phyloP scores from a whole-genome alignment of 2,797 vertebrate genomes.

The Phalanger gymnotis region DNA sequence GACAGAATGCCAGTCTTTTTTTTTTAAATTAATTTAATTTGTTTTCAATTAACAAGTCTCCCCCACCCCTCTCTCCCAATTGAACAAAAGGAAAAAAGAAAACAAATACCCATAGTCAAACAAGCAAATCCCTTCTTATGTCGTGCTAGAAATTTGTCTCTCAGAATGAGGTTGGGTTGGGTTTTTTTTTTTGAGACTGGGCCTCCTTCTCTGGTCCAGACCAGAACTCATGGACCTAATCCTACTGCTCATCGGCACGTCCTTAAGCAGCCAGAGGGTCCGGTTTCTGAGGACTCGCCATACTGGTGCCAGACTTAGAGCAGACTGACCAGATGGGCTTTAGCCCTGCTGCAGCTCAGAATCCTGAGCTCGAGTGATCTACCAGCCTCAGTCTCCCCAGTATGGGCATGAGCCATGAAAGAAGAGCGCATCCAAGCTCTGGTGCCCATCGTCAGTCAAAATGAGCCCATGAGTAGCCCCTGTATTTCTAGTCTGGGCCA shows the following conservation, averaged over 20 bases:
- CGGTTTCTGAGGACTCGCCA: neutral
- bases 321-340: neutral
- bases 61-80: neutral
- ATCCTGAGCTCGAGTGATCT: neutral
- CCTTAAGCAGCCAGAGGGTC: neutral
- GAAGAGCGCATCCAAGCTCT: neutral
- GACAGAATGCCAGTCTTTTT: neutral
- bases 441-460: neutral
- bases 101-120: neutral
- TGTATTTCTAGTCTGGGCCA: neutral
- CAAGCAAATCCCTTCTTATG: neutral
- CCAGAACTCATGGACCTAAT: neutral
- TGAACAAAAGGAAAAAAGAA: neutral
- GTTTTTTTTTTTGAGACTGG: neutral
- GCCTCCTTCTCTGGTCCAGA: neutral
- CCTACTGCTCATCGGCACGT: neutral
- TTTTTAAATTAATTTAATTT: neutral
- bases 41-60: neutral
- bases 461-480: neutral
- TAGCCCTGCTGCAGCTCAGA: neutral
- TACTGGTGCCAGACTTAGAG: neutral
- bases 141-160: neutral
- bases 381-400: neutral
- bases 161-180: neutral
- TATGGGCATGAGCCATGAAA: neutral